Percentiles rank a stretch among this genome's conserved stretches.
Evolutionary conservation across 2,797 vertebrate species (phyloP).

Genomic region (Tragelaphus eurycerus): DNA sequence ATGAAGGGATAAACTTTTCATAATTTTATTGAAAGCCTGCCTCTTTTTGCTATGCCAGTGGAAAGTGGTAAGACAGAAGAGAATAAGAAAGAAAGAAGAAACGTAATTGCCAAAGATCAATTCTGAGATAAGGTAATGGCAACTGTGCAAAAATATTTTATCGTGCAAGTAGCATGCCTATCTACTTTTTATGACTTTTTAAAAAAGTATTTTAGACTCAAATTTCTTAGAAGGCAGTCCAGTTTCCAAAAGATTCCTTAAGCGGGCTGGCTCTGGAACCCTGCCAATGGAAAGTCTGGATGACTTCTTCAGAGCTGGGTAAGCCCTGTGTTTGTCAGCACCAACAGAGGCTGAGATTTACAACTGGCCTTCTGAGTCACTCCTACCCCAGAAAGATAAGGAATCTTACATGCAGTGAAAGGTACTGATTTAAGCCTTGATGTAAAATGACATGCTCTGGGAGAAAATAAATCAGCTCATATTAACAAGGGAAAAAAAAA

Average conservation of each 20-base stretch:
- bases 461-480: background rate
- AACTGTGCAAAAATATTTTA: background rate
- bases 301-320: background rate
- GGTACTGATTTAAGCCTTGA: background rate
- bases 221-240: background rate
- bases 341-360: background rate
- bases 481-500: background rate
- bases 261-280: background rate
- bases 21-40: background rate
- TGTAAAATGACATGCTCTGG: background rate
- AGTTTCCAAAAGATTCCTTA: background rate
- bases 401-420: background rate
- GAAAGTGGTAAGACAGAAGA: background rate
- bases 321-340: background rate
- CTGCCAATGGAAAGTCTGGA: background rate
- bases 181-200: background rate
- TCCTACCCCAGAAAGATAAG: background rate
- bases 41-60: background rate
- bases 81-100: background rate
- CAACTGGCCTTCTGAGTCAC: background rate
- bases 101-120: background rate
- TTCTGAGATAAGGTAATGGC: background rate
- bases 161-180: background rate
- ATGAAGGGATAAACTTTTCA: background rate
- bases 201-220: conserved; percentile 1